Evolutionary conservation across 2,888 invertebrate species (phyloP).

Genomic region (Aspidiotus destructor): DNA sequence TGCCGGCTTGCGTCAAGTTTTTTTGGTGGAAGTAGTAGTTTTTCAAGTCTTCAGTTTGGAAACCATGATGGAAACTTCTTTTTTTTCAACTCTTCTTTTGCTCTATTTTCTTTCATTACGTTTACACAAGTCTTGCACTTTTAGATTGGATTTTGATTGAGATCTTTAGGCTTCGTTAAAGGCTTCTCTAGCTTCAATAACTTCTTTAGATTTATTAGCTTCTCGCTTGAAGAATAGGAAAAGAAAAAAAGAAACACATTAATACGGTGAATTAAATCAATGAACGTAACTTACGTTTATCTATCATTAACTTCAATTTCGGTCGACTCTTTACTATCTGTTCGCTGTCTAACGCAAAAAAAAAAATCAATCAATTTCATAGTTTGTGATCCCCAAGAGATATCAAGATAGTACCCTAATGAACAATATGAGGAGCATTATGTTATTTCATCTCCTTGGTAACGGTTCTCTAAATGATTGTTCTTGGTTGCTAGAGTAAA

Average conservation of each 20-base stretch:
- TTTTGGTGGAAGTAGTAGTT: neutral
- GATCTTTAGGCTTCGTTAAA: slow-evolving; percentile 9
- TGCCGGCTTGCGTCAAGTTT: neutral
- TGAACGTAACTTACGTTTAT: neutral
- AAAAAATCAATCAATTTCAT: no score
- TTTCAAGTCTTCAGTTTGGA: neutral
- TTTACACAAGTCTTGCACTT: neutral
- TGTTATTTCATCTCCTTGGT: no score
- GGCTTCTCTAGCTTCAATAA: slow-evolving; percentile 7
- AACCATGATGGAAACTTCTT: neutral
- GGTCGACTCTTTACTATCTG: no score
- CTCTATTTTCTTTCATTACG: neutral
- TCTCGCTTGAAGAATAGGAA: slow-evolving; percentile 23
- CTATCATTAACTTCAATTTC: neutral
- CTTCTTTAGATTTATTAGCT: neutral
- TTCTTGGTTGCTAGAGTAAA: no score
- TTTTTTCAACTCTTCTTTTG: neutral
- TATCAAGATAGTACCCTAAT: no score
- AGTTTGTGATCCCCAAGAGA: no score
- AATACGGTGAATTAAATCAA: slow-evolving; percentile 11
- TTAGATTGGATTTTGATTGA: slow-evolving; percentile 9
- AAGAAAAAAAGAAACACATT: slow-evolving; percentile 20
- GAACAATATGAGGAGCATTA: no score
- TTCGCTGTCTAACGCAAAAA: no score
- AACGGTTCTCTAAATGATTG: no score